Evolutionary conservation across 1,140 invertebrate species (phyloP).

Genomic region (Drosophila orosa): DNA sequence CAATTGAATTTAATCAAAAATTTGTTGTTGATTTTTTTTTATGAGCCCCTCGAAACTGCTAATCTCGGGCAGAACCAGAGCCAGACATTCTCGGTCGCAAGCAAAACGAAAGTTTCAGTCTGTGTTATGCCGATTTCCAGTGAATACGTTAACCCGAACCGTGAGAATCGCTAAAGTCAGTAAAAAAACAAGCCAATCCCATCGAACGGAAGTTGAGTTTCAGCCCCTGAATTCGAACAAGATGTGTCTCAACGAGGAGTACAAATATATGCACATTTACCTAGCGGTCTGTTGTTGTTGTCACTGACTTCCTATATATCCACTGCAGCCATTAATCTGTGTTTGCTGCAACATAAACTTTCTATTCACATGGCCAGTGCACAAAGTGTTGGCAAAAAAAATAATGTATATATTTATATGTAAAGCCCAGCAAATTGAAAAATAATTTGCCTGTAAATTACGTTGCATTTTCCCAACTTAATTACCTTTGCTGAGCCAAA

Average conservation of each 20-base stretch:
- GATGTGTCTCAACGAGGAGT: constrained; percentile 81
- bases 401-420: constrained; percentile 23
- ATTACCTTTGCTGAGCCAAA: constrained; percentile 49
- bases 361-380: constrained; percentile 72
- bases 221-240: constrained; percentile 20
- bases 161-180: constrained; percentile 3
- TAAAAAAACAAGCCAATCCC: constrained; percentile 2
- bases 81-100: constrained; percentile 42
- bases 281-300: constrained; percentile 67
- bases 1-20: constrained; percentile 68
- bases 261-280: constrained; percentile 79
- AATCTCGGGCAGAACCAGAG: constrained; percentile 38
- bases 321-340: constrained; percentile 41
- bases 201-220: constrained; percentile 27
- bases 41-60: constrained; percentile 41
- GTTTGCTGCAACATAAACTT: constrained; percentile 60
- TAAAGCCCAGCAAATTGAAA: constrained; percentile 70
- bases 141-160: constrained; percentile 52
- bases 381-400: constrained; percentile 40
- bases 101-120: constrained; percentile 57
- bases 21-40: constrained; percentile 46
- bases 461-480: constrained; percentile 78
- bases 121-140: constrained; percentile 61
- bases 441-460: constrained; percentile 80
- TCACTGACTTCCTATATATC: constrained; percentile 35